Conservation (phyloP, 2,113 vertebrate genomes). For the Procavia capensis region DNA sequence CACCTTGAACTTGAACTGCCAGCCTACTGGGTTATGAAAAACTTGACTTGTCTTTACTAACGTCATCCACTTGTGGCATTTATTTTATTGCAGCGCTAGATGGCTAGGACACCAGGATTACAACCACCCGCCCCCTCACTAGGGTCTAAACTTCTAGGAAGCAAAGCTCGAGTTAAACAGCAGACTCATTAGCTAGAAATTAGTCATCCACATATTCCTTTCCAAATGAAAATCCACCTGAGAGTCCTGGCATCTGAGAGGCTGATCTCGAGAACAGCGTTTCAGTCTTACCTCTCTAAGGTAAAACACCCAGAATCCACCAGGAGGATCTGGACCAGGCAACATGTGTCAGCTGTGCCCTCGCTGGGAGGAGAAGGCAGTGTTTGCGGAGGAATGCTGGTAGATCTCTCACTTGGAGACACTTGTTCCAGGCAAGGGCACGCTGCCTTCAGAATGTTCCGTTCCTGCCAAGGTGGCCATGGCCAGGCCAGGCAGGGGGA, state of each 20-base stretch:
- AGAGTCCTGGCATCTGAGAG: rapidly evolving
- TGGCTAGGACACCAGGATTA: not conserved
- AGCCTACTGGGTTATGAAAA: no score
- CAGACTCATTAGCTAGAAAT: not conserved
- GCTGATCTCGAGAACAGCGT: rapidly evolving
- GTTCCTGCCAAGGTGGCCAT: not conserved
- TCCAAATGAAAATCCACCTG: not conserved
- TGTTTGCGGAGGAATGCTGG: rapidly evolving
- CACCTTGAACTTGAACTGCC: no score
- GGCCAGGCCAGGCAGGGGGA: not conserved
- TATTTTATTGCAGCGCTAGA: no score
- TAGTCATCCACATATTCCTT: not conserved
- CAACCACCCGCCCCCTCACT: not conserved
- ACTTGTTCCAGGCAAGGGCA: not conserved
- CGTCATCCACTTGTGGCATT: no score
- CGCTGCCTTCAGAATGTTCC: rapidly evolving
- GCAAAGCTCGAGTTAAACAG: not conserved
- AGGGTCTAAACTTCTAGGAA: not conserved
- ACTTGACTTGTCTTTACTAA: no score
- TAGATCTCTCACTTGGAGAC: not conserved
- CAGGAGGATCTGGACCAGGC: not conserved
- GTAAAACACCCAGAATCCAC: not conserved
- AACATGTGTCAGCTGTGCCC: not conserved
- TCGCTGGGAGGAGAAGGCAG: not conserved
- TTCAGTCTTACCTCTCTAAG: not conserved